Evolutionary conservation across 2,113 vertebrate genomes (phyloP).

Genomic region (Oenanthe oenanthe): DNA sequence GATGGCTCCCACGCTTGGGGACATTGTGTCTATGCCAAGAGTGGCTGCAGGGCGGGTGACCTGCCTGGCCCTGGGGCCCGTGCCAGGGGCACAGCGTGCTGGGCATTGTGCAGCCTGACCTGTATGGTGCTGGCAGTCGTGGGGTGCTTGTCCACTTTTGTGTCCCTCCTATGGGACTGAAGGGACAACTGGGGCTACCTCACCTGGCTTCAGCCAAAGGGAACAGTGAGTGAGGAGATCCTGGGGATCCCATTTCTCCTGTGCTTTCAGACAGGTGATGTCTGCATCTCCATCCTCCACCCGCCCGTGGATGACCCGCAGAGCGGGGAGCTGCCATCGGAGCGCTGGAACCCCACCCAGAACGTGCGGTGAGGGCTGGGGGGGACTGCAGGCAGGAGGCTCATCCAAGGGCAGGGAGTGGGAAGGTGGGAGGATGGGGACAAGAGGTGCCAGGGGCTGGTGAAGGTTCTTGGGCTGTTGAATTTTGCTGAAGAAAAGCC

Average conservation of each 20-base stretch:
- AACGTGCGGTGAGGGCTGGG: constrained; percentile 86
- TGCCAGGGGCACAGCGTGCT: fast-evolving
- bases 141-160: not conserved
- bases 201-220: not conserved
- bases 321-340: constrained; percentile 92
- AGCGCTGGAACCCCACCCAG: constrained; percentile 97
- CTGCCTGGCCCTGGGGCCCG: not conserved
- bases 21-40: not conserved
- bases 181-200: not conserved
- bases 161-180: not conserved
- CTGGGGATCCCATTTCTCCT: not conserved
- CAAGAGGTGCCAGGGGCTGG: not conserved
- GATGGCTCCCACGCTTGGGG: not conserved
- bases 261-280: constrained; percentile 85
- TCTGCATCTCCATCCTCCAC: constrained; percentile 95
- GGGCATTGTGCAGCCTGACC: not conserved
- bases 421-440: not conserved
- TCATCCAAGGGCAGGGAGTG: not conserved
- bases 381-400: not conserved
- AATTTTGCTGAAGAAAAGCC: not conserved
- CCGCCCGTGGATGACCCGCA: constrained; percentile 93
- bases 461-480: fast-evolving
- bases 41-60: fast-evolving
- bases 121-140: fast-evolving
- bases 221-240: not conserved